phyloP scores from a whole-genome alignment of 2,113 vertebrate species.

The Pteropus alecto region DNA sequence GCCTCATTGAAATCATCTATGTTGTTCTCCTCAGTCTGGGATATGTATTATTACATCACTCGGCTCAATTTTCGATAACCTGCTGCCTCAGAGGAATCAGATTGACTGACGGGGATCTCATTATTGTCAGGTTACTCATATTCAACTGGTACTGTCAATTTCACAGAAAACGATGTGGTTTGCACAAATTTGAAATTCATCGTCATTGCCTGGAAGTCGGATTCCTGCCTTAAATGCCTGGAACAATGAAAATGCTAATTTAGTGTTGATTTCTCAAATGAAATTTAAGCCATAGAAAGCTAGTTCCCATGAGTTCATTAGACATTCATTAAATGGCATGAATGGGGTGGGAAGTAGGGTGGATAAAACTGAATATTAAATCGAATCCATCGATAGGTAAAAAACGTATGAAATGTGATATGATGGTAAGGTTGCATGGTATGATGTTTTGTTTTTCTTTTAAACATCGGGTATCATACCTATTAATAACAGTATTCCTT shows the following conservation, averaged over 20 bases:
- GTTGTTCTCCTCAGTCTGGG: constrained; percentile 54
- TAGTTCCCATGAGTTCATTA: not conserved
- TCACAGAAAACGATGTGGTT: not conserved
- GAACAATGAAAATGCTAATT: constrained; percentile 36
- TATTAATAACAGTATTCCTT: not conserved
- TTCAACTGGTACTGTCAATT: not conserved
- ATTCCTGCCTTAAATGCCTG: not conserved
- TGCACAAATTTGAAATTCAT: constrained; percentile 29
- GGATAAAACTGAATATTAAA: not conserved
- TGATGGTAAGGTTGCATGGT: not conserved
- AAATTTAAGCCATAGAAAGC: not conserved
- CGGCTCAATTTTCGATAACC: constrained; percentile 59
- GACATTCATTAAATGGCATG: not conserved
- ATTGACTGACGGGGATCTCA: not conserved
- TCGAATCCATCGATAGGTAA: not conserved
- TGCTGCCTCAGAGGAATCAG: constrained; percentile 52
- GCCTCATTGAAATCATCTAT: constrained; percentile 55
- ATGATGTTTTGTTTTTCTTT: not conserved
- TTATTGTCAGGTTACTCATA: constrained; percentile 21
- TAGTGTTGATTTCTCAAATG: constrained; percentile 31
- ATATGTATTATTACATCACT: constrained; percentile 61
- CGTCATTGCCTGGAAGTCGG: constrained; percentile 36
- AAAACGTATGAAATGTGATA: not conserved
- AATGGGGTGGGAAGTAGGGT: not conserved
- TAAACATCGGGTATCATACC: not conserved